A percentile compares a stretch with the other conserved stretches of the same genome.
Conservation (phyloP, 2,113 vertebrate species). For the Mobula birostris region DNA sequence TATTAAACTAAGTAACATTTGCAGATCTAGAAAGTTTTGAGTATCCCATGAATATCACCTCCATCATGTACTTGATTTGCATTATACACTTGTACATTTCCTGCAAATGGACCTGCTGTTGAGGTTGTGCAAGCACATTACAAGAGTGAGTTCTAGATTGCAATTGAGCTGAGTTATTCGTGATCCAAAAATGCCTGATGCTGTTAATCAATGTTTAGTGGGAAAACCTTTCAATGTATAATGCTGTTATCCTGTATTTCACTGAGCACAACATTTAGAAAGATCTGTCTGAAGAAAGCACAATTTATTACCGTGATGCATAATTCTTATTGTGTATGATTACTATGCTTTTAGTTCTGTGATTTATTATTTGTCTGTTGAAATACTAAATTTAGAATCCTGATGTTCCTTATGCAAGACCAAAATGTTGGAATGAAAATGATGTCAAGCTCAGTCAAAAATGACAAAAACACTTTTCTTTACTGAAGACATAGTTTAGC, state of each 20-base stretch:
- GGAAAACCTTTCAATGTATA: background rate
- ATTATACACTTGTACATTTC: background rate
- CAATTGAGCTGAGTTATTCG: background rate
- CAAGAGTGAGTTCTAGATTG: background rate
- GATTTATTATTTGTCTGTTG: background rate
- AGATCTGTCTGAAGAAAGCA: background rate
- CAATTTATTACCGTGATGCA: background rate
- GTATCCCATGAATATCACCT: background rate
- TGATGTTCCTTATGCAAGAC: background rate
- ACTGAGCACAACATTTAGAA: background rate
- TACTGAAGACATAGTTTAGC: background rate
- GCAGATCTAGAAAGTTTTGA: background rate
- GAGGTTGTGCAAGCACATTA: background rate
- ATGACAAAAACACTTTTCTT: background rate
- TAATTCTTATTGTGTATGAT: slow-evolving; percentile 3
- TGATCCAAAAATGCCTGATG: no score
- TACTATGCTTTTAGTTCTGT: background rate
- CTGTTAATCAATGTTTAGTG: background rate
- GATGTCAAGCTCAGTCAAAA: slow-evolving; percentile 8
- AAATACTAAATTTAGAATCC: background rate
- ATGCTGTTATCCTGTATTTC: background rate
- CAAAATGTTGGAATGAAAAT: slow-evolving; percentile 22
- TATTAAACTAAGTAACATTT: background rate
- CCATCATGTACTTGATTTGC: background rate
- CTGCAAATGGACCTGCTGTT: background rate